Base-by-base conservation (phyloP, 2,797 vertebrate genomes). In the Microcaecilia unicolor region DNA sequence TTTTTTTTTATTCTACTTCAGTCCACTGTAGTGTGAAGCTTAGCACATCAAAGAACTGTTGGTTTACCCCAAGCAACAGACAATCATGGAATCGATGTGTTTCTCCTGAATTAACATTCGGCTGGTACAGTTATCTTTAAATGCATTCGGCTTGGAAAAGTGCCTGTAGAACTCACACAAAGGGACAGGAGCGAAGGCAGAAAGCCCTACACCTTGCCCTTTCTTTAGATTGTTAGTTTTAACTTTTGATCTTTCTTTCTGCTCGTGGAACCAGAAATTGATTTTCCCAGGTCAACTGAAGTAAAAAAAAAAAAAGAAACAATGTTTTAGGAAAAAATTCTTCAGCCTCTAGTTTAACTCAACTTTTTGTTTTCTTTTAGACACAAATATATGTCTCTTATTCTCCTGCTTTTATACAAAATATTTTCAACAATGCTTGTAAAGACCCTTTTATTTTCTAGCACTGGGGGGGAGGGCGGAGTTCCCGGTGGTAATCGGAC, bases 271-370 rank as follows among this genome's bases (percentile, higher is more conserved):
- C 40, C 44, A 49, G 55, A 71, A 64, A 74, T 48, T 68, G 61
- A 80, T 67, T 76, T 56, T 69, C 70, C 67, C 66, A 53, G 61
- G 41, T 25, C 59, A 61, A 73, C 55, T 42, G 31, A 28, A 55
- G 43, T 52, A 22, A 61, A 47, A 63, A 57, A 44, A 65, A 40
- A 37, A 46, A 62, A 57, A 44, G 65, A 40, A 37, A 46, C 62
- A 41, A 41, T 76, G 54, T 70, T 74, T 72, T 72, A 78, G 67
- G 74, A 78, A 74, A n/a, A 66, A 51, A 62, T 49, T 41, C 38
- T 57, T 66, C 44, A 28, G 19, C 37, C 35, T 26, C 2, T 9
- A 49, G 53, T 28, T 57, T 60, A 68, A 12, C n/a, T n/a, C n/a
- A n/a, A n/a, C n/a, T n/a, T n/a, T n/a, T n/a, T n/a, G n/a, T n/a